Percentiles rank a stretch among this genome's conserved stretches.
Evolutionary conservation across 1,140 invertebrate genomes (phyloP).

Genomic region (Argopecten irradians): DNA sequence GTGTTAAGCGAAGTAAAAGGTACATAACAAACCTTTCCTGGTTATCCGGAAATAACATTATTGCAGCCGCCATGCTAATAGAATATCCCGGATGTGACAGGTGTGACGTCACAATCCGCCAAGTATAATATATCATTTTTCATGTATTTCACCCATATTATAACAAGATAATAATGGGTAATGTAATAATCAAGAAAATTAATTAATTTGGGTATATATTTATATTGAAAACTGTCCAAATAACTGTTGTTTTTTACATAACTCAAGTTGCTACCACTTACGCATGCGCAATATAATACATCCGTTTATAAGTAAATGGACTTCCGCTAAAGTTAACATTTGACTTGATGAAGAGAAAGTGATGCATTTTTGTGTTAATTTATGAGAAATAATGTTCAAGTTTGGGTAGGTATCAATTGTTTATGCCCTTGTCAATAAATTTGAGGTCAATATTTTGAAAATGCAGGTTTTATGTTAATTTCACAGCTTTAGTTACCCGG

Average conservation of each 20-base stretch:
- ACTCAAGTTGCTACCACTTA: background rate
- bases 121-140: background rate
- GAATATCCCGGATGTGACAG: conserved; percentile 20
- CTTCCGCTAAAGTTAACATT: background rate
- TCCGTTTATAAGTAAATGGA: background rate
- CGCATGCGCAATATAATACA: background rate
- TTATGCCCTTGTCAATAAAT: background rate
- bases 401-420: background rate
- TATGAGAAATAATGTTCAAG: background rate
- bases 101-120: conserved; percentile 11
- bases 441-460: background rate
- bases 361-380: background rate
- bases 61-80: conserved; percentile 7
- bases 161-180: background rate
- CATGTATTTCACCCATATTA: background rate
- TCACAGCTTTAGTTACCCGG: background rate
- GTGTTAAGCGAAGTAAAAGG: background rate
- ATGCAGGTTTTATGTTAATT: background rate
- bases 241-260: background rate
- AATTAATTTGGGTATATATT: background rate
- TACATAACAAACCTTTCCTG: background rate
- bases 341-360: background rate
- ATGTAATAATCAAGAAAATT: background rate
- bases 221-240: background rate
- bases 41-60: conserved; percentile 14